Evolutionary conservation across 92 coral and sea anemone species (phyloP), one percentile per base, ranked within the genome.

Genomic region (Bergia puertoricense): DNA sequence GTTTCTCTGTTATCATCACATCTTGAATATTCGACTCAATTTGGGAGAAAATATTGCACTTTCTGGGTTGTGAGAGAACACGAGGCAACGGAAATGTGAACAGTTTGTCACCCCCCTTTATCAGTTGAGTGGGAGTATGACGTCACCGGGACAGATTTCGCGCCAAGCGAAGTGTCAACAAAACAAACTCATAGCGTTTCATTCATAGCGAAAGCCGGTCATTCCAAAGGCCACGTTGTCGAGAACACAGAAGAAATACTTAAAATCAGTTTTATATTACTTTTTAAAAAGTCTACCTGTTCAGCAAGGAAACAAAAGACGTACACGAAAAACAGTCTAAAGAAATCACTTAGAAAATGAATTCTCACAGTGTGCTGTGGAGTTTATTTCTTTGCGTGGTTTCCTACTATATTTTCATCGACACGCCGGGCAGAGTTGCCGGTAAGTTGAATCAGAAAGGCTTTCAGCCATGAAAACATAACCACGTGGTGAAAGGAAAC

Each of bases 171-270:
- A 82, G 86, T 81, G 86, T 81, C 86, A 81, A 65, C 86, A 81
- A 81, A 81, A 15, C 69, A 38, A 44, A 40, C n/a, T 11, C 39
- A 37, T 81, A 38, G 44, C 9, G 30, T 18, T 65, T 42, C 86
- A 81, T 81, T 65, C 86, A 81, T 81, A 38, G 42, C 76, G 37
- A 14, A 41, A 42, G 15, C 86, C 45, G 37, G 36, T 81, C 45
- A 80, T 56, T 80, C 39, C 73, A 37, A 81, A 81, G 86, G 65
- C 86, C 86, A 81, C 86, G 86, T 81, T 81, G 76, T 81, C 57
- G 39, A 6, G 44, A 40, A 81, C 48, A 40, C 20, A 9, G 36
- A 38, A 41, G 57, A 20, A 16, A 18, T 14, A 77, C 5, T 44
- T 30, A 30, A 30, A 30, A 30, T 77, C 54, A 44, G 30, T 44